These are phyloP conservation scores for Corynorhinus townsendii DNA, from an alignment of 2,113 vertebrate species.

Conservation along the genomic window DNA sequence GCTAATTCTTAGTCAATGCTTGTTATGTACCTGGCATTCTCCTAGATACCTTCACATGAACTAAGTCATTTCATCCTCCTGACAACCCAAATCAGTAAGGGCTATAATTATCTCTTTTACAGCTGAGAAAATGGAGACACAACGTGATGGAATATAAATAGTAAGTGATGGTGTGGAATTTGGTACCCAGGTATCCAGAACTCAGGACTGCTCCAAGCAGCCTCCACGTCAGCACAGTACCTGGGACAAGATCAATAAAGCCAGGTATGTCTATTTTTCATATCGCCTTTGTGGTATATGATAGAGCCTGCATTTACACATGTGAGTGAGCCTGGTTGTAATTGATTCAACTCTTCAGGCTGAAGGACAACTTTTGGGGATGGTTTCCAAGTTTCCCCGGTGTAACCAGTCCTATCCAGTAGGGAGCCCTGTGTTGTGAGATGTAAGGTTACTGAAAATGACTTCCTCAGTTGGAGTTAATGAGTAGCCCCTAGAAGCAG, in stretches of 20 bases:
- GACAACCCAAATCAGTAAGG: not conserved
- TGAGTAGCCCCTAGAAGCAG: slow-evolving; percentile 21
- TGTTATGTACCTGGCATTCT: not conserved
- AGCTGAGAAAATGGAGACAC: not conserved
- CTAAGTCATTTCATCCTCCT: not conserved
- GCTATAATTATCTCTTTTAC: not conserved
- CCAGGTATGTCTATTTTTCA: not conserved
- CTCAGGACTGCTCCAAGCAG: fast-evolving
- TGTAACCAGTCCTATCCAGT: slow-evolving; percentile 35
- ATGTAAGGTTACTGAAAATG: slow-evolving; percentile 45
- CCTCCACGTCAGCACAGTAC: not conserved
- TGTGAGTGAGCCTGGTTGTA: not conserved
- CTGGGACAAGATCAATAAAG: not conserved
- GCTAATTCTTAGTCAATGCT: not conserved
- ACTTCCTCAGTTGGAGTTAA: slow-evolving; percentile 27
- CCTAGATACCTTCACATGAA: not conserved
- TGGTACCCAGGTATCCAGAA: not conserved
- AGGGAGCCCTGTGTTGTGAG: slow-evolving; percentile 21
- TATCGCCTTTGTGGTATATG: not conserved
- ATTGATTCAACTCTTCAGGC: not conserved
- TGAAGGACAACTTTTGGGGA: not conserved
- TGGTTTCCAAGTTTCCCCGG: slow-evolving; percentile 26
- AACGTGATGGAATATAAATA: not conserved
- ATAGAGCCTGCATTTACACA: not conserved
- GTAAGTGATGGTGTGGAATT: not conserved